Conservation (phyloP, 2,888 invertebrate genomes). For the Noctuana brunneofusca region DNA sequence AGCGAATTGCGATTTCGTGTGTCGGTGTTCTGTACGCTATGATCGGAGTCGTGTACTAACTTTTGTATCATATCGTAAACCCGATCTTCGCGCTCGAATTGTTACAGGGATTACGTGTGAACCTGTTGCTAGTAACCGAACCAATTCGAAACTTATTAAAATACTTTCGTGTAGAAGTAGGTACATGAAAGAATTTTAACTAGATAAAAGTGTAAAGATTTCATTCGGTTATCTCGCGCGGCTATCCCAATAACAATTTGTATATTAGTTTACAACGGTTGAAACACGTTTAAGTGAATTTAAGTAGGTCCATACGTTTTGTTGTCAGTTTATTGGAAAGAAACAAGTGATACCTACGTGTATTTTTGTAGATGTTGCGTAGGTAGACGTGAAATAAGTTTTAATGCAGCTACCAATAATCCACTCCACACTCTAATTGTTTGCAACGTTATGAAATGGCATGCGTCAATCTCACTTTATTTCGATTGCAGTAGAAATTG, state of each 20-base stretch:
- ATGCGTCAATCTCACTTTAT: not conserved
- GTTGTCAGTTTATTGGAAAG: constrained; percentile 5
- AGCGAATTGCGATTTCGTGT: constrained; percentile 80
- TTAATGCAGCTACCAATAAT: constrained; percentile 46
- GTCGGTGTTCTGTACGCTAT: constrained; percentile 59
- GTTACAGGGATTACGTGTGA: constrained; percentile 74
- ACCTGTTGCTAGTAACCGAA: constrained; percentile 46
- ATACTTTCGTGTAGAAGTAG: constrained; percentile 50
- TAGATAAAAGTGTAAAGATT: constrained; percentile 37
- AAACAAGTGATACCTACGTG: not conserved
- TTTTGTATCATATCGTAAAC: constrained; percentile 65
- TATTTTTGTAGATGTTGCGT: constrained; percentile 28
- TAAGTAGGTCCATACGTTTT: constrained; percentile 16
- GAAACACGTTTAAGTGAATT: constrained; percentile 21
- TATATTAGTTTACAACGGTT: constrained; percentile 25
- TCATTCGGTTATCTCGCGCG: constrained; percentile 35
- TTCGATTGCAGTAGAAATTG: constrained; percentile 16
- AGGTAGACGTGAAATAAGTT: constrained; percentile 52
- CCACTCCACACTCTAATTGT: constrained; percentile 48
- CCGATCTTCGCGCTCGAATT: constrained; percentile 72
- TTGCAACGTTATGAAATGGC: constrained; percentile 48
- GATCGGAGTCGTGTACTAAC: constrained; percentile 60
- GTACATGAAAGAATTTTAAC: constrained; percentile 34
- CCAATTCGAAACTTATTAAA: constrained; percentile 61
- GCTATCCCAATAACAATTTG: constrained; percentile 31